Evolutionary conservation across 2,888 invertebrate species (phyloP).

Genomic region (Zaprionus bogoriensis): DNA sequence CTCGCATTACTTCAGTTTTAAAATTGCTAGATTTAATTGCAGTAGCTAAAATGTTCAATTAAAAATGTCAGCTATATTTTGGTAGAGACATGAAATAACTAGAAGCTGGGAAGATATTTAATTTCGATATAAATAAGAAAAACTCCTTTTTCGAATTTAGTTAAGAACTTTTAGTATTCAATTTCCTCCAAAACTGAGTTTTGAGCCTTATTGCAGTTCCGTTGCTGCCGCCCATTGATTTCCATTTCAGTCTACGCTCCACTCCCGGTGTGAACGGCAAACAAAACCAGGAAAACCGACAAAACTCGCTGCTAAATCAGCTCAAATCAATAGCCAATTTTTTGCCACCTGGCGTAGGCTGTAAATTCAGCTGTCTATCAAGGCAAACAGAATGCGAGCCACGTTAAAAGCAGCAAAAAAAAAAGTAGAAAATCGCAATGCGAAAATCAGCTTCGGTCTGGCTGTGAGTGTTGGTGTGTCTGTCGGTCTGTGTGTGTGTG

Average conservation of each 20-base stretch:
- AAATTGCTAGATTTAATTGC: no score
- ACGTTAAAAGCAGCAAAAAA: conserved; percentile 26
- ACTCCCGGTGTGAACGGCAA: neutral
- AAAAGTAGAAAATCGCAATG: conserved; percentile 53
- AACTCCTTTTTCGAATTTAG: no score
- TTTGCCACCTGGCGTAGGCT: conserved; percentile 43
- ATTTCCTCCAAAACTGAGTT: no score
- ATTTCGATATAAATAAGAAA: no score
- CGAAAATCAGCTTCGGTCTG: conserved; percentile 21
- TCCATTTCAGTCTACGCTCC: neutral
- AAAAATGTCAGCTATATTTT: no score
- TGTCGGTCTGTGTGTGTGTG: conserved; percentile 20
- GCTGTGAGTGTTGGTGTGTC: conserved; percentile 9
- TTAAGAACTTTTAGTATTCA: no score
- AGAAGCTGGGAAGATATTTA: no score
- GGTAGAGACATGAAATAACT: no score
- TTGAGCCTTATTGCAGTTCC: no score
- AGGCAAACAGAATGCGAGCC: conserved; percentile 39
- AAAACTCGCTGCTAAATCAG: conserved; percentile 19
- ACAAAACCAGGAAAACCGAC: no score
- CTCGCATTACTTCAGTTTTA: no score
- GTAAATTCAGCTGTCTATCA: conserved; percentile 47
- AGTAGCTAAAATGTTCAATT: no score
- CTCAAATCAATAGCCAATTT: conserved; percentile 30
- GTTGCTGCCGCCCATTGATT: neutral